phyloP scores from a whole-genome alignment of 2,888 invertebrate species.

The Ormyrus nitidulus region DNA sequence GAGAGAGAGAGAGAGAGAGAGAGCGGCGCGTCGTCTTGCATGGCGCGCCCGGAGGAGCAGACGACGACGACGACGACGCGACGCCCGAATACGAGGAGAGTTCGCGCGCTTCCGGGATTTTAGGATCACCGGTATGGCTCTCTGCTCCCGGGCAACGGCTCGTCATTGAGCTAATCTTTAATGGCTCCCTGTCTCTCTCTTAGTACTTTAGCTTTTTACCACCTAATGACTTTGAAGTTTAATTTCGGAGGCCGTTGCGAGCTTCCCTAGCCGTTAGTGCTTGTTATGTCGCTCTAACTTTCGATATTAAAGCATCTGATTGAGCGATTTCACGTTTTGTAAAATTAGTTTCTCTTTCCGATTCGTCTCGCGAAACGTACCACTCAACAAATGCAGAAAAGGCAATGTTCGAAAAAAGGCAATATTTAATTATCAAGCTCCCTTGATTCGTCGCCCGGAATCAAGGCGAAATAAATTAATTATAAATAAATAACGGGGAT shows the following conservation, averaged over 20 bases:
- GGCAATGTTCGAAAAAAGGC: not conserved
- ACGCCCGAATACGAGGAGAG: conserved; percentile 8
- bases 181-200: not conserved
- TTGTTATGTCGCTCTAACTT: not conserved
- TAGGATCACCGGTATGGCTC: conserved; percentile 29
- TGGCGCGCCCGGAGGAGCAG: not conserved
- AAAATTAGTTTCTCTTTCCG: too few species aligned
- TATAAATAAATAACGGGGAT: conserved; percentile 47
- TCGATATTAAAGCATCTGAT: too few species aligned
- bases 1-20: too few species aligned
- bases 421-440: not conserved
- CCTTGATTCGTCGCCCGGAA: not conserved
- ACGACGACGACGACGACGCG: conserved; percentile 12
- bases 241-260: not conserved
- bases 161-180: conserved; percentile 31
- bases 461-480: conserved; percentile 41
- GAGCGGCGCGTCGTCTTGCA: conserved; percentile 21
- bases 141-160: not conserved
- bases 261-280: not conserved
- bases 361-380: too few species aligned
- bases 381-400: too few species aligned
- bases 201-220: conserved; percentile 21
- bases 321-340: too few species aligned
- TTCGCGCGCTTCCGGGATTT: conserved; percentile 43
- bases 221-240: conserved; percentile 3